A percentile compares a stretch with the other conserved stretches of the same genome.
phyloP scores from a whole-genome alignment of 2,113 vertebrate species.

The Corythaeola cristata region DNA sequence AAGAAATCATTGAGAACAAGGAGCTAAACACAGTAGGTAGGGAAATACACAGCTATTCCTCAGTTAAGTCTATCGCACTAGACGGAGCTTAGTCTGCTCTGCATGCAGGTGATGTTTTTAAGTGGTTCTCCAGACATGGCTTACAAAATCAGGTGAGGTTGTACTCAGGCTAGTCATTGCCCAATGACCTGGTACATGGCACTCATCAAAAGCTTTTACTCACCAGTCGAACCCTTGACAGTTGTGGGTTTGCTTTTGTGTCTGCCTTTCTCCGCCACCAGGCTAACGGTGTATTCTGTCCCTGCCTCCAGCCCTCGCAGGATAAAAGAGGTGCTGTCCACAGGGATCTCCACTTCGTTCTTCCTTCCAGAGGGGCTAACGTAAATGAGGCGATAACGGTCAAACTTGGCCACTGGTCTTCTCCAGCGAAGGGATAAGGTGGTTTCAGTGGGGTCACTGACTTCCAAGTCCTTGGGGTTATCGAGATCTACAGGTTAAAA shows the following conservation, averaged over 20 bases:
- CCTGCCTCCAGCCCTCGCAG: slow-evolving; percentile 81
- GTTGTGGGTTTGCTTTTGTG: slow-evolving; percentile 82
- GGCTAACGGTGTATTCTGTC: slow-evolving; percentile 83
- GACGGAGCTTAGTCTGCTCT: background rate
- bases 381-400: slow-evolving; percentile 83
- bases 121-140: rapidly evolving
- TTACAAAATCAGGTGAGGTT: background rate
- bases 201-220: slow-evolving; percentile 9
- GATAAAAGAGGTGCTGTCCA: slow-evolving; percentile 75
- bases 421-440: slow-evolving; percentile 86
- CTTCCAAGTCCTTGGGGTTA: slow-evolving; percentile 86
- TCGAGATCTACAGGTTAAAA: slow-evolving; percentile 82
- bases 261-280: slow-evolving; percentile 86
- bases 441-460: slow-evolving; percentile 81
- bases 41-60: background rate
- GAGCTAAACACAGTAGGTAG: background rate
- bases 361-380: slow-evolving; percentile 69
- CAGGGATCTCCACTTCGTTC: slow-evolving; percentile 76
- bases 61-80: too few species aligned
- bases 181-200: rapidly evolving
- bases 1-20: background rate
- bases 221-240: slow-evolving; percentile 85
- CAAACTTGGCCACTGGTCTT: slow-evolving; percentile 86
- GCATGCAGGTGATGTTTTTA: background rate
- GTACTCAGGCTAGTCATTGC: background rate